Evolutionary conservation across 2,113 vertebrate species (phyloP).

Genomic region (Neogobius melanostomus): DNA sequence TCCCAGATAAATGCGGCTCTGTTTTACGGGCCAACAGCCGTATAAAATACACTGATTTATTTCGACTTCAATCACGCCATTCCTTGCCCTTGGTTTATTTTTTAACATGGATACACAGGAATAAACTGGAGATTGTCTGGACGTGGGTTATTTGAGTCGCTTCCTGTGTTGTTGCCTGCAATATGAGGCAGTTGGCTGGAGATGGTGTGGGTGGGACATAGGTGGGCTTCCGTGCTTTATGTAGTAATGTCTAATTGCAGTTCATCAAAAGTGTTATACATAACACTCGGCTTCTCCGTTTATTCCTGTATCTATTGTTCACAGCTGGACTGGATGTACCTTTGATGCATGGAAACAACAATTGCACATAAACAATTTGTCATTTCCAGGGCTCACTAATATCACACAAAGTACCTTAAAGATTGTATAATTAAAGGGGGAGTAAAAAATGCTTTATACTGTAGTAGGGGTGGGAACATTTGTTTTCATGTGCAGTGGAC

Average conservation of each 20-base stretch:
- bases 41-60: constrained; percentile 33
- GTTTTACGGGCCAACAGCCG: constrained; percentile 27
- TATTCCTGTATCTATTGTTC: background rate
- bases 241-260: background rate
- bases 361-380: background rate
- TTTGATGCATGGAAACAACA: background rate
- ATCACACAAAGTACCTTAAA: too few species aligned
- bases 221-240: constrained; percentile 4
- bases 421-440: too few species aligned
- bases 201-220: background rate
- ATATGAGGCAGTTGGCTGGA: background rate
- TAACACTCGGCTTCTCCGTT: background rate
- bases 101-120: background rate
- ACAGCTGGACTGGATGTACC: background rate
- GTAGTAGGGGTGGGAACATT: too few species aligned
- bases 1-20: constrained; percentile 49
- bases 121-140: background rate
- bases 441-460: too few species aligned
- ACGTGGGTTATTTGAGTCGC: background rate
- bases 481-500: too few species aligned
- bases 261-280: background rate
- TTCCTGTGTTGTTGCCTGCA: background rate
- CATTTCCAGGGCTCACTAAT: too few species aligned
- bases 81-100: background rate
- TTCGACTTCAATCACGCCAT: background rate